These are phyloP conservation scores for Orchestia grillus DNA, from an alignment of 1,140 invertebrate species.

Conservation along the genomic window DNA sequence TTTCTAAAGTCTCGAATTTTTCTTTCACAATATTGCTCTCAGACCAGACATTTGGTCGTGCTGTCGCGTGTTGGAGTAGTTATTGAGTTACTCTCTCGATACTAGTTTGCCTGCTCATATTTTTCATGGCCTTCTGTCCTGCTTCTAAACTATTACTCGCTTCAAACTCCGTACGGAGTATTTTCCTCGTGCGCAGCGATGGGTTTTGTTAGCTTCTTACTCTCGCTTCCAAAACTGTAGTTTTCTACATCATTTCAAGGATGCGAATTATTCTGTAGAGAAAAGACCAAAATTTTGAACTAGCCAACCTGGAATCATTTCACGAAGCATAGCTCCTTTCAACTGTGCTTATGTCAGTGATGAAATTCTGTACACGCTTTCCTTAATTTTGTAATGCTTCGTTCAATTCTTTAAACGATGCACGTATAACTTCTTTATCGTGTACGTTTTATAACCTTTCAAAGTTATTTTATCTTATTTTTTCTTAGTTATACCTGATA, in stretches of 20 bases:
- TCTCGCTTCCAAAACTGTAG: not conserved
- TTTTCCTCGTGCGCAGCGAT: not conserved
- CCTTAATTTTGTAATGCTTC: not conserved
- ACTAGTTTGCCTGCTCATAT: not conserved
- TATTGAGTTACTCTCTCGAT: not conserved
- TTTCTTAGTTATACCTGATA: not conserved
- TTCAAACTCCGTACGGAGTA: not conserved
- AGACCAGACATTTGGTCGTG: not conserved
- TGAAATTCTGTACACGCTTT: not conserved
- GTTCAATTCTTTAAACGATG: no score
- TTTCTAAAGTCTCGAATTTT: not conserved
- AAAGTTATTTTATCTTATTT: not conserved
- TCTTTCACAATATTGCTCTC: not conserved
- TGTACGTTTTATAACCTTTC: not conserved
- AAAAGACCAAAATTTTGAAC: not conserved
- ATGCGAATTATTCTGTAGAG: not conserved
- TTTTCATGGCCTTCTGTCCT: not conserved
- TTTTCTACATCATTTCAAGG: not conserved
- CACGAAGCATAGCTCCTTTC: no score
- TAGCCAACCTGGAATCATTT: not conserved
- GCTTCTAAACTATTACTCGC: not conserved
- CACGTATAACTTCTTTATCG: not conserved
- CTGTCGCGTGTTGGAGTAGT: not conserved
- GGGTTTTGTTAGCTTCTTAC: not conserved
- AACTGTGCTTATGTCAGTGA: not conserved